Evolutionary conservation across 1,140 invertebrate species (phyloP), one percentile per base, ranked within the genome.

Genomic region (Carposina sasakii): DNA sequence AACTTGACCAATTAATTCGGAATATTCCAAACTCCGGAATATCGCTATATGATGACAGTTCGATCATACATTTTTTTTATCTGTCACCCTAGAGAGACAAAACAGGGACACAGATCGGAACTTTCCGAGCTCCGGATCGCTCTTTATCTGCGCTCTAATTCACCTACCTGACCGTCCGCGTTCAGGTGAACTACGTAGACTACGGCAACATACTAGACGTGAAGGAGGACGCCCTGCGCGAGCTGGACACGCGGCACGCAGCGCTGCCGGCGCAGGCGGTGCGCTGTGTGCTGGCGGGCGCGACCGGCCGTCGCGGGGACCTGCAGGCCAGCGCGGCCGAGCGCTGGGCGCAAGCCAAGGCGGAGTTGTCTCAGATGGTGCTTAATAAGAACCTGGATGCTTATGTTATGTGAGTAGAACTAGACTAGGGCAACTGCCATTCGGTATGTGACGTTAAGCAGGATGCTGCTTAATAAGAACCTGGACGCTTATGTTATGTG

Each of bases 121-220:
- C n/a, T n/a, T n/a, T n/a, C n/a, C n/a, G n/a, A n/a, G n/a, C n/a
- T n/a, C n/a, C n/a, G n/a, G n/a, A n/a, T n/a, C n/a, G n/a, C n/a
- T n/a, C n/a, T n/a, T n/a, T n/a, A n/a, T n/a, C n/a, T n/a, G n/a
- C n/a, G n/a, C n/a, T n/a, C n/a, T n/a, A n/a, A n/a, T n/a, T n/a
- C n/a, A n/a, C n/a, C n/a, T n/a, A n/a, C n/a, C n/a, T n/a, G n/a
- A n/a, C n/a, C n/a, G n/a, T n/a, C n/a, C n/a, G n/a, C n/a, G 1
- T 46, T 0, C 52, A 81, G 77, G 70, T 81, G 39, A 55, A 60
- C 40, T 79, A 81, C 64, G 54, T 82, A 10, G 78, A 82, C 65
- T 82, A 77, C 66, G 78, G 78, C 57, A 77, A 73, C 52, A 46
- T 54, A n/a, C 41, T 77, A 34, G 76, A 67, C 62, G 67, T 79